phyloP scores from a whole-genome alignment of 1,140 invertebrate genomes.

The Helicoverpa armigera region DNA sequence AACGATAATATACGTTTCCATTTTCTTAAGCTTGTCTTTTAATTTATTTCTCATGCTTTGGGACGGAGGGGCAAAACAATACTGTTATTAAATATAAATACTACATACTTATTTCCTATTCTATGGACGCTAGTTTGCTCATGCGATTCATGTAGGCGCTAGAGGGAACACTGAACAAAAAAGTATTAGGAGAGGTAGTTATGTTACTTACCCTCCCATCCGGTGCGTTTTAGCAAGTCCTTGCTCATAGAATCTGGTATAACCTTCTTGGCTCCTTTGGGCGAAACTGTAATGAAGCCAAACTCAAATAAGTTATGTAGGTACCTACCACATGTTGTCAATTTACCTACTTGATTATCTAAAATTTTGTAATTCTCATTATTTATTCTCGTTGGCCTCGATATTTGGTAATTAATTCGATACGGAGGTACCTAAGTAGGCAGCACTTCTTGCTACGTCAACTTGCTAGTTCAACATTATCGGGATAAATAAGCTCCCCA shows the following conservation, averaged over 20 bases:
- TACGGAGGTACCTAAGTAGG: too few species aligned
- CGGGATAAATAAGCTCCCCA: too few species aligned
- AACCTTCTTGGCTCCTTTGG: neutral
- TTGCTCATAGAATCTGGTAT: slow-evolving; percentile 1
- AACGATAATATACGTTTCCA: neutral
- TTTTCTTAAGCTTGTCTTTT: neutral
- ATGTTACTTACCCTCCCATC: slow-evolving; percentile 33
- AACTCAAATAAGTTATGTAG: neutral
- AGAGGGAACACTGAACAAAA: too few species aligned
- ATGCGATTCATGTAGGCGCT: neutral
- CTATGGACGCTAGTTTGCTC: too few species aligned
- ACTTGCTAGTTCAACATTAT: too few species aligned
- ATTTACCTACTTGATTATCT: neutral
- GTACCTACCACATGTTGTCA: too few species aligned
- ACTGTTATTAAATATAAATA: neutral
- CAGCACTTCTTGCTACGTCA: too few species aligned
- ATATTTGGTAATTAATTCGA: too few species aligned
- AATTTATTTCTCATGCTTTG: neutral
- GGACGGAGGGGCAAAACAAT: neutral
- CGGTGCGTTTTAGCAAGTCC: neutral
- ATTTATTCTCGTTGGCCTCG: too few species aligned
- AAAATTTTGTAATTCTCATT: neutral
- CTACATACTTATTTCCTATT: neutral
- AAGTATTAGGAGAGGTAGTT: neutral
- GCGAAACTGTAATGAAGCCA: neutral